Base-by-base conservation (phyloP, 2,797 vertebrate species). In the Malurus splendens region DNA sequence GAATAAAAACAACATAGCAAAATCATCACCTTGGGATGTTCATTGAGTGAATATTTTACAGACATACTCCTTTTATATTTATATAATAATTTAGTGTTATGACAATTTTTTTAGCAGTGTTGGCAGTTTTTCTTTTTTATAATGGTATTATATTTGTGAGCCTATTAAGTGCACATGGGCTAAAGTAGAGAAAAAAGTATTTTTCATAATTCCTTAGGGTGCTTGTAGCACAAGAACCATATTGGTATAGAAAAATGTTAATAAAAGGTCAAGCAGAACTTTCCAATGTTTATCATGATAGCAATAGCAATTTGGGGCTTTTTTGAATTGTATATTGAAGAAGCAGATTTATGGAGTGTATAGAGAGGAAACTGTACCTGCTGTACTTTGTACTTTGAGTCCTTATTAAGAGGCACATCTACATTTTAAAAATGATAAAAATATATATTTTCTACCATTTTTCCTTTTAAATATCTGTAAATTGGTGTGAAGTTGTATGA, bases 11-110 rank as follows among this genome's bases (percentile, higher is more conserved):
- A 97, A 96, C 97, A 96, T 95, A 94, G 96, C 96, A 89, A 97
- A 98, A 98, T 97, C 97, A 97, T 97, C 98, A 97, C 97, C 97
- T 97, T 97, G 98, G 97, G 98, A 98, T 97, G 96, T 96, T 97
- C 97, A 97, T 96, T 97, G 97, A 98, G 97, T 97, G 97, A 98
- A 98, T 98, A 98, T 98, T 98, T 98, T 97, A 98, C 97, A 98
- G 97, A 98, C 97, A 97, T 96, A 97, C 97, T 98, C 97, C 96
- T 97, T 97, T 97, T 98, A 97, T 98, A 98, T 98, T 98, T 98
- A 98, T 98, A 97, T 97, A 97, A 98, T 98, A 98, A 98, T 98
- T 98, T 98, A 98, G 97, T 97, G 97, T 97, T 97, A 97, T 97
- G 97, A 97, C 97, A 97, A 97, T 97, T 97, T 98, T 97, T 98